Conservation (phyloP, 2,113 vertebrate species). For the Dinomys branickii region DNA sequence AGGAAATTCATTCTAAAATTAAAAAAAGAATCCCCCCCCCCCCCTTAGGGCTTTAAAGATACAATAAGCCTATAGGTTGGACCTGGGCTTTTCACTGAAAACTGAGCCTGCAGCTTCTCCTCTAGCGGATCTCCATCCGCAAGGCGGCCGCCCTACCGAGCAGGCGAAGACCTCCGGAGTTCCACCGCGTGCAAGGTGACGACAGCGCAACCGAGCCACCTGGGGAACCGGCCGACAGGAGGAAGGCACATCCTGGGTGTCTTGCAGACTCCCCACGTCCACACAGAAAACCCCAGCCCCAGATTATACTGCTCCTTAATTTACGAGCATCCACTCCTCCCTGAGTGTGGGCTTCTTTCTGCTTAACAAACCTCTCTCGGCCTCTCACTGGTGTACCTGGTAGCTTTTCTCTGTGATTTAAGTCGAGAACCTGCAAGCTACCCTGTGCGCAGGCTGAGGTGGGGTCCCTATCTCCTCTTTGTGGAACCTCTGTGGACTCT, state of each 20-base stretch:
- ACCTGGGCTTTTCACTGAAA: not conserved
- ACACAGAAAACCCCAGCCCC: not conserved
- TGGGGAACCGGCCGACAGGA: not conserved
- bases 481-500: not conserved
- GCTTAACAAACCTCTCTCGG: not conserved
- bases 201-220: not conserved
- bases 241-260: not conserved
- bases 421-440: not conserved
- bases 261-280: not conserved
- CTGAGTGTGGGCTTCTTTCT: not conserved
- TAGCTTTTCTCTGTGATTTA: not conserved
- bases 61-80: not conserved
- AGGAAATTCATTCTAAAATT: not conserved
- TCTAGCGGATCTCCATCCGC: not conserved
- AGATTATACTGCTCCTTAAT: not conserved
- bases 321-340: not conserved
- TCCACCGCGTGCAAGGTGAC: not conserved
- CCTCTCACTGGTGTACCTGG: not conserved
- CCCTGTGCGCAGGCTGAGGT: not conserved
- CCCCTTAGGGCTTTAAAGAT: not conserved
- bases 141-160: not conserved
- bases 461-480: not conserved
- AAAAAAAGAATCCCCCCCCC: not conserved
- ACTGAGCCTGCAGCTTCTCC: not conserved
- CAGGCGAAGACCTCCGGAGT: not conserved